These are phyloP conservation scores for Oxygymnocypris stewartii DNA, from an alignment of 2,113 vertebrate genomes.

Conservation along the genomic window DNA sequence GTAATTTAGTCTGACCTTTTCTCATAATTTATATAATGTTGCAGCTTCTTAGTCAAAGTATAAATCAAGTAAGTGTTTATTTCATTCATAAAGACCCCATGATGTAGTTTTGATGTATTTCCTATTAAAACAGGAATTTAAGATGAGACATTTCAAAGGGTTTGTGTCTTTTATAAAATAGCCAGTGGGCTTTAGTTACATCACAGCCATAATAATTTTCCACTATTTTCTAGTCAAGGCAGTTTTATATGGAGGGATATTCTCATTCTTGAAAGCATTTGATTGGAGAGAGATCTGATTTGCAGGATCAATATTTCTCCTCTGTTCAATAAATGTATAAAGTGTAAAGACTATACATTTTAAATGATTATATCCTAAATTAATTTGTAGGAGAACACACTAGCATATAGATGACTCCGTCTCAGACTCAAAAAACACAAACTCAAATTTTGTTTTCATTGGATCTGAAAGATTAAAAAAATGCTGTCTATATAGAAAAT, in stretches of 20 bases:
- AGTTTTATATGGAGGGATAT: neutral
- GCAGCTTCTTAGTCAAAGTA: neutral
- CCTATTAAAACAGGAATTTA: neutral
- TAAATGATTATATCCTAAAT: neutral
- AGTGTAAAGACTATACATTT: neutral
- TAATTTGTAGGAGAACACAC: neutral
- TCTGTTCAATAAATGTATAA: neutral
- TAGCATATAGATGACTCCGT: neutral
- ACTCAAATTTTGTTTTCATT: neutral
- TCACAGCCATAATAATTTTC: neutral
- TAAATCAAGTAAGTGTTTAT: neutral
- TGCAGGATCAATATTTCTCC: neutral
- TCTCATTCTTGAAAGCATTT: neutral
- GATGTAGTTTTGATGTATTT: neutral
- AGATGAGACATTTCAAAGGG: neutral
- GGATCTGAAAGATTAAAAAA: neutral
- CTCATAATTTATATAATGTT: neutral
- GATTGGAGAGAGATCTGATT: neutral
- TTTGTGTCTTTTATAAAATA: neutral
- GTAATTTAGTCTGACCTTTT: neutral
- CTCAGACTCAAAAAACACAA: neutral
- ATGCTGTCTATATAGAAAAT: neutral
- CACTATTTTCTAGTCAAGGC: neutral
- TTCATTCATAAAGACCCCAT: neutral
- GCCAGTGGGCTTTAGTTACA: neutral